Base-by-base conservation (phyloP, 2,113 vertebrate genomes). In the Hipposideros armiger region DNA sequence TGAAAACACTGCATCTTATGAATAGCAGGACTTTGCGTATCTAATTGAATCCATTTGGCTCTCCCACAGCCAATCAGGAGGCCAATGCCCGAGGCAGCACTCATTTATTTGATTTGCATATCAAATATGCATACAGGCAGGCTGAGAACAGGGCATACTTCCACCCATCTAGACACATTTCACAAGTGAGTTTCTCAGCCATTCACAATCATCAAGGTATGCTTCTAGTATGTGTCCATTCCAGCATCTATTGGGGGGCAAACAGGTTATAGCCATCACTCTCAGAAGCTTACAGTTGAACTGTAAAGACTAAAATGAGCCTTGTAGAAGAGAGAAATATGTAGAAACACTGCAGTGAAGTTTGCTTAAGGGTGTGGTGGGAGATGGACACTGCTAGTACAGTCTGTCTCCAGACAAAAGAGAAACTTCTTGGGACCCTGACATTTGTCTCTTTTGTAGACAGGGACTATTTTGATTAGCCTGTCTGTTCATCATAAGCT, bases 91-190 rank as follows among this genome's bases (percentile, higher is more conserved):
- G 5, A 92, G n/a, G 19, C 20, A 67, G 28, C 19, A 87, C 30
- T 92, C 28, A 60, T 70, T 70, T 77, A 94, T 76, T 70, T 90
- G 42, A 92, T 91, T 90, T 97, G 60, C 56, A 83, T 64, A 72
- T 72, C 95, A 95, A 87, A 72, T 64, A 70, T 90, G 17, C 36
- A 64, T 62, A 73, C 45, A 4, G 58, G 85, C 17, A 88, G 45
- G 32, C 42, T 7, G 52, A 87, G 36, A 77, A 52, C 13, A 92
- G 72, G 84, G 58, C 67, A 60, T 26, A 28, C 2, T 86, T 66
- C 32, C 26, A 74, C 30, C 70, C 19, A 72, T 64, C 42, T 92
- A 52, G 26, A 90, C 4, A 74, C 11, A 73, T 90, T 92, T 90
- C 47, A 88, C 24, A 92, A 90, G 60, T 54, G 45, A 86, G 32